These are phyloP conservation scores for Chelonus formosanus DNA, from an alignment of 2,888 invertebrate species.

Conservation along the genomic window DNA sequence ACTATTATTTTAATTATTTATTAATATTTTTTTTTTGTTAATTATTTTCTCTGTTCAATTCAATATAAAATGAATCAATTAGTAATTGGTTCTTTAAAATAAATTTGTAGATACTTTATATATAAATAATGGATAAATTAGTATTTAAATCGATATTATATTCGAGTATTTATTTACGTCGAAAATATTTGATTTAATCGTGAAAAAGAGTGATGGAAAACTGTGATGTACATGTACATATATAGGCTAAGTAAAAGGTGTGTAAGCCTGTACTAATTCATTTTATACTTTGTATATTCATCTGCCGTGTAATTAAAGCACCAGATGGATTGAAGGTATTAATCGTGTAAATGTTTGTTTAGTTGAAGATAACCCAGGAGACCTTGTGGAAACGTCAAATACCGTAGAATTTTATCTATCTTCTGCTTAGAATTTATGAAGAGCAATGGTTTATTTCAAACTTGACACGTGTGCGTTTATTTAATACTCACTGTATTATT, in stretches of 20 bases:
- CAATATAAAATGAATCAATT: too few species aligned
- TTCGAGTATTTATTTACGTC: too few species aligned
- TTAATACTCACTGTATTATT: not conserved
- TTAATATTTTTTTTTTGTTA: too few species aligned
- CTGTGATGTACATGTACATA: not conserved
- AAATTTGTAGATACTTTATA: too few species aligned
- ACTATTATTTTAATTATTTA: too few species aligned
- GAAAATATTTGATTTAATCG: too few species aligned
- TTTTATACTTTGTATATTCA: constrained; percentile 10
- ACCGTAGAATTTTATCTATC: constrained; percentile 6
- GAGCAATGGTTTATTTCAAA: not conserved
- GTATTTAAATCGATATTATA: too few species aligned
- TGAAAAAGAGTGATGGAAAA: too few species aligned
- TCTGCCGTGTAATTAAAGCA: constrained; percentile 21
- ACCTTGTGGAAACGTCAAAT: constrained; percentile 19
- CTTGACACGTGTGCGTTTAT: not conserved
- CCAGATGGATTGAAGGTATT: constrained; percentile 21
- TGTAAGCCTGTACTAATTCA: not conserved
- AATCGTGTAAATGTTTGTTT: constrained; percentile 18
- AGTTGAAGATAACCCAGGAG: constrained; percentile 7
- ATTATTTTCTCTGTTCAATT: too few species aligned
- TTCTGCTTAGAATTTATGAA: not conserved
- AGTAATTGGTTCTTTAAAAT: too few species aligned
- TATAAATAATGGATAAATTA: too few species aligned
- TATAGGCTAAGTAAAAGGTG: not conserved